phyloP scores from a whole-genome alignment of 1,140 invertebrate genomes.

The Lordiphosa mommai region DNA sequence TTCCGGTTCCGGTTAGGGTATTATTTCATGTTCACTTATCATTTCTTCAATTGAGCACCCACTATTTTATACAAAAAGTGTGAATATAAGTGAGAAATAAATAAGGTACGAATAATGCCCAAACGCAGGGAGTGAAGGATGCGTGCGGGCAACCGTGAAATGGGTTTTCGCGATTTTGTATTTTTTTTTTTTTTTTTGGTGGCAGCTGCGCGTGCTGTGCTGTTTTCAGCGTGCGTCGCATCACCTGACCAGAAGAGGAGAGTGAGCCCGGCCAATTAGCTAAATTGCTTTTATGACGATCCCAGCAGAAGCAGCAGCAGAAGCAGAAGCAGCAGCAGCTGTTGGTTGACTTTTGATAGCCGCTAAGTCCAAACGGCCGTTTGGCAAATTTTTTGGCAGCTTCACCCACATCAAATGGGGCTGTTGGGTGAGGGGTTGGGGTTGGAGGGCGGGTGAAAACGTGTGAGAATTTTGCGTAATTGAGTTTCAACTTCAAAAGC shows the following conservation, averaged over 20 bases:
- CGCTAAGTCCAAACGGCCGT: slow-evolving; percentile 11
- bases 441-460: slow-evolving; percentile 63
- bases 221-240: neutral
- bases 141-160: slow-evolving; percentile 28
- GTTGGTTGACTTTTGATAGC: slow-evolving; percentile 68
- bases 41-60: no score
- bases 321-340: no score
- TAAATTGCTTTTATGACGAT: slow-evolving; percentile 68
- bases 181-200: neutral
- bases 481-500: slow-evolving; percentile 75
- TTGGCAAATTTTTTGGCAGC: slow-evolving; percentile 8
- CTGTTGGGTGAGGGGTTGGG: no score
- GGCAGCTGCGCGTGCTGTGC: slow-evolving; percentile 28
- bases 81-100: no score
- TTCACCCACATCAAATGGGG: slow-evolving; percentile 65
- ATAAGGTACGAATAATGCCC: no score
- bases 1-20: no score
- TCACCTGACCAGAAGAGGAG: slow-evolving; percentile 32
- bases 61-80: no score
- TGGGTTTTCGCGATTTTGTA: slow-evolving; percentile 5
- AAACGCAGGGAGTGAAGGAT: no score
- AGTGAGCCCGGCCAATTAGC: slow-evolving; percentile 52
- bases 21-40: no score
- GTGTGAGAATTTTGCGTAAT: slow-evolving; percentile 77
- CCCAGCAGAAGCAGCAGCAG: slow-evolving; percentile 15